phyloP scores from a whole-genome alignment of 2,113 vertebrate species.

The Sinocyclocheilus grahami region DNA sequence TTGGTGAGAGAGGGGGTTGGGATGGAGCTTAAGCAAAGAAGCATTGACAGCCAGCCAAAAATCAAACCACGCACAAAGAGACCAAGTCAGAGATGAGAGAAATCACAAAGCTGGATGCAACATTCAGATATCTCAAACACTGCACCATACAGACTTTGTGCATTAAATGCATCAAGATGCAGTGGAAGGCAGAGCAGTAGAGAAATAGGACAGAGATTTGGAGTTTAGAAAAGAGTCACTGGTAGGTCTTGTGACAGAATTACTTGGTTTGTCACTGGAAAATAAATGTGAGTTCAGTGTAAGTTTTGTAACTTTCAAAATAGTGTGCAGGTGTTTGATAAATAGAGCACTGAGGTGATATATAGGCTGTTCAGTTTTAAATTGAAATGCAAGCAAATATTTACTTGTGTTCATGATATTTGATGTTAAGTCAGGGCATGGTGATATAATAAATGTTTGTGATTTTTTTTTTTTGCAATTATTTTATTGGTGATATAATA shows the following conservation, averaged over 20 bases:
- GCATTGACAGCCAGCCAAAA: constrained; percentile 37
- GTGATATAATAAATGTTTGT: background rate
- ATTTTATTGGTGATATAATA: background rate
- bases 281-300: background rate
- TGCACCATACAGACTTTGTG: constrained; percentile 12
- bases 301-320: background rate
- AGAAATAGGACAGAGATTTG: constrained; percentile 8
- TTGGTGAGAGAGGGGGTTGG: background rate
- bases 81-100: constrained; percentile 15
- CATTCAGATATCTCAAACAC: constrained; percentile 31
- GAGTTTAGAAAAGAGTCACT: constrained; percentile 16
- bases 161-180: constrained; percentile 33
- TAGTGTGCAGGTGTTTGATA: background rate
- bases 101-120: constrained; percentile 33
- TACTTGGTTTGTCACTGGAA: background rate
- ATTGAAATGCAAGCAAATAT: background rate
- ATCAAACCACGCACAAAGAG: constrained; percentile 14
- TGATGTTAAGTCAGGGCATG: background rate
- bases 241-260: background rate
- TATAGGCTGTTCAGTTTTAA: background rate
- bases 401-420: background rate
- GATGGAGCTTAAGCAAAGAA: constrained; percentile 24
- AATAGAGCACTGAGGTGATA: background rate
- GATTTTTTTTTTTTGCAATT: background rate
- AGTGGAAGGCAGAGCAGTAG: constrained; percentile 12